Conservation (phyloP, 2,797 vertebrate species). For the Coluber constrictor region DNA sequence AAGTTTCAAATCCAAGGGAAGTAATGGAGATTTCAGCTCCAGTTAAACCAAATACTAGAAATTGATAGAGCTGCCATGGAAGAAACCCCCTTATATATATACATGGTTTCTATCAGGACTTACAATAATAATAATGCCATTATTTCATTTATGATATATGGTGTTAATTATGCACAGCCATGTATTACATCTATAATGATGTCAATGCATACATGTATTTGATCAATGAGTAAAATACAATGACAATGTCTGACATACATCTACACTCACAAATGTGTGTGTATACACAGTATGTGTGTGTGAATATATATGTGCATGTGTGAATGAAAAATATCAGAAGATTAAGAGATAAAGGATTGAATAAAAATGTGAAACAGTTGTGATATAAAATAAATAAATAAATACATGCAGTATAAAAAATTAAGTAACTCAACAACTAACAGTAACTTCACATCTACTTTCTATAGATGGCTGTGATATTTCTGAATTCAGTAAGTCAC, state of each 20-base stretch:
- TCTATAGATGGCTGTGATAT: not conserved
- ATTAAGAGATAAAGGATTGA: not conserved
- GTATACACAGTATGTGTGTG: too few relatives aligned
- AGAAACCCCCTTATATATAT: conserved; percentile 26
- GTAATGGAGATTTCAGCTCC: conserved; percentile 85
- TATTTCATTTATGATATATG: not conserved
- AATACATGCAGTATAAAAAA: not conserved
- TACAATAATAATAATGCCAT: not conserved
- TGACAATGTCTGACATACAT: not conserved
- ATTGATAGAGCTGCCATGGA: conserved; percentile 87
- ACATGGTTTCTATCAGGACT: not conserved
- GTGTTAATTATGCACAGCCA: too few relatives aligned
- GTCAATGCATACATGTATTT: not conserved
- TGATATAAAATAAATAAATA: too few relatives aligned
- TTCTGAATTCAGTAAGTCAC: not conserved
- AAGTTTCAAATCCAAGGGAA: conserved; percentile 79
- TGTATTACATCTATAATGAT: too few relatives aligned
- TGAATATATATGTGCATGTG: not conserved
- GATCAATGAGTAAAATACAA: too few relatives aligned
- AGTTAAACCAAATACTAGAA: conserved; percentile 89
- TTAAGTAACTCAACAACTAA: not conserved
- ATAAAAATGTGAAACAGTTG: not conserved
- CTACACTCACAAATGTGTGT: too few relatives aligned
- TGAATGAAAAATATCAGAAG: not conserved
- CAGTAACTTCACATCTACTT: not conserved